Conservation (phyloP, 2,888 invertebrate genomes). For the Diarsia dahlii region DNA sequence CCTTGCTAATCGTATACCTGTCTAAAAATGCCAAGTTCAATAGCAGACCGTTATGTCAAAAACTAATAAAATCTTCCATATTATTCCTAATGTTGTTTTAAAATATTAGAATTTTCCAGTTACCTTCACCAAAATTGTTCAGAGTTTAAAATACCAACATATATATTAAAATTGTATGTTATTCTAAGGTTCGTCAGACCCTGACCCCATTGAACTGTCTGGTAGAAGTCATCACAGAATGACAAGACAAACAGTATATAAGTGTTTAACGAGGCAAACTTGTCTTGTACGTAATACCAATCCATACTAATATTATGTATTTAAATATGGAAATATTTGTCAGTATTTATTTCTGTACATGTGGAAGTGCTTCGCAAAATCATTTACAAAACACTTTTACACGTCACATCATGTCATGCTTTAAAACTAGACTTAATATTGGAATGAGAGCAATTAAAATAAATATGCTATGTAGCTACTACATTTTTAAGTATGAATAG, state of each 20-base stretch:
- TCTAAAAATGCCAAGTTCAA: background rate
- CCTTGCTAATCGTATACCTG: background rate
- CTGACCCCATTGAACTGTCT: constrained; percentile 28
- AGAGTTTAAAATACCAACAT: constrained; percentile 19
- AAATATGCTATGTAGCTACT: no score
- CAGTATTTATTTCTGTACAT: background rate
- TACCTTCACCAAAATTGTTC: constrained; percentile 33
- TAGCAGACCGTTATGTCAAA: background rate
- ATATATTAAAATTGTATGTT: constrained; percentile 1
- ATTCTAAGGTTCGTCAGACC: constrained; percentile 20
- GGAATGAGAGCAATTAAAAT: no score
- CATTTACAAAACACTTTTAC: no score
- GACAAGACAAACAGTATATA: constrained; percentile 26
- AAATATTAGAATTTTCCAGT: constrained; percentile 1
- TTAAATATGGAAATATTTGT: background rate
- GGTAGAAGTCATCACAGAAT: constrained; percentile 29
- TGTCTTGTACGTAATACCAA: background rate
- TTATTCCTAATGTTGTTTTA: background rate
- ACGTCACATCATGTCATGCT: no score
- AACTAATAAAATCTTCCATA: background rate
- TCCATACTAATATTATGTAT: background rate
- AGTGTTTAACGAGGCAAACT: constrained; percentile 25
- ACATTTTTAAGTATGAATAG: no score
- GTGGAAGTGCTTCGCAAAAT: no score
- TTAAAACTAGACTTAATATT: no score